These are phyloP conservation scores for Abramis brama DNA, from an alignment of 2,113 vertebrate species.

Conservation along the genomic window DNA sequence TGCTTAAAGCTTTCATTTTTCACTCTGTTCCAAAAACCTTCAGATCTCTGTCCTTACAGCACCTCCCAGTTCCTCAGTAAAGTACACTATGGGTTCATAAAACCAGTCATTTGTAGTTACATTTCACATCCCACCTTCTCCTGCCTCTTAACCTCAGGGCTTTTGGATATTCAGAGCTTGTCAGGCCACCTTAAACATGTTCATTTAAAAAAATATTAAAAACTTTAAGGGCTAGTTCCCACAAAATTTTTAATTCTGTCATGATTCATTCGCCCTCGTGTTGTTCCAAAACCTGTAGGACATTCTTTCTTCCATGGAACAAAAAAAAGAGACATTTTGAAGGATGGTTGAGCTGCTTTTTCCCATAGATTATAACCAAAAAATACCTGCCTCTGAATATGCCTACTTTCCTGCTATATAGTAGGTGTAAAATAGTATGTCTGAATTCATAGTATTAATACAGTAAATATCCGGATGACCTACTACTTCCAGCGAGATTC, in stretches of 20 bases:
- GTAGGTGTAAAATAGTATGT: neutral
- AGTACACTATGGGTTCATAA: constrained; percentile 2
- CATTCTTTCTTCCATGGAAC: neutral
- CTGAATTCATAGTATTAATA: neutral
- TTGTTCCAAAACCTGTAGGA: constrained; percentile 1
- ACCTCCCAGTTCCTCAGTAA: neutral
- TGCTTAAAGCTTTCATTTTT: constrained; percentile 37
- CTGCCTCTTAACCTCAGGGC: constrained; percentile 78
- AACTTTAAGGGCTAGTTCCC: neutral
- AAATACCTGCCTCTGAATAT: neutral
- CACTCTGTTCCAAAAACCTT: constrained; percentile 20
- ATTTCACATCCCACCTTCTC: constrained; percentile 33
- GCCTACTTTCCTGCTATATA: neutral
- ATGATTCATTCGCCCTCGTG: neutral
- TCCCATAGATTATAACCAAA: neutral
- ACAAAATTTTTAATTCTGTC: neutral
- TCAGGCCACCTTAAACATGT: constrained; percentile 14
- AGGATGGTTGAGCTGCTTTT: neutral
- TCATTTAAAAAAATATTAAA: neutral
- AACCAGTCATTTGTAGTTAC: constrained; percentile 12
- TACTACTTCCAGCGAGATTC: too few relatives aligned
- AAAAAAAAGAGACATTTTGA: neutral
- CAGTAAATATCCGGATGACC: neutral
- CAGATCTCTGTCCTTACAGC: neutral
- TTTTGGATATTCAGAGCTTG: constrained; percentile 56